These are phyloP conservation scores for Gallinago solitaria DNA, from an alignment of 2,797 vertebrate species.

Conservation along the genomic window DNA sequence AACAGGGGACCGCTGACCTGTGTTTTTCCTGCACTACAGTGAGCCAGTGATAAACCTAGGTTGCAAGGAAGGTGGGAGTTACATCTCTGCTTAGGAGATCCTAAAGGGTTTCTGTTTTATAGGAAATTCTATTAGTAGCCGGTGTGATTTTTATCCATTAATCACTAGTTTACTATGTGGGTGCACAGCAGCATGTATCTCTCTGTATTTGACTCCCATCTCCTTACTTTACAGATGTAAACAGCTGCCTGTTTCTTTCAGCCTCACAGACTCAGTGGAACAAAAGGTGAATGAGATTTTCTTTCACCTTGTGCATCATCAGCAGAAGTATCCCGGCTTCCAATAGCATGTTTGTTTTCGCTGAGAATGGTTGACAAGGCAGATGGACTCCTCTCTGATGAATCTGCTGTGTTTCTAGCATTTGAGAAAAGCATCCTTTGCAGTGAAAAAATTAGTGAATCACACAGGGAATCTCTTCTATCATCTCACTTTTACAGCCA, in stretches of 20 bases:
- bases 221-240: neutral
- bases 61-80: neutral
- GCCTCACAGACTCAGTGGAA: neutral
- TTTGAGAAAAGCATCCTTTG: conserved; percentile 14
- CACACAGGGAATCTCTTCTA: neutral
- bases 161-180: neutral
- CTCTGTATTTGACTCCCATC: neutral
- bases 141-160: neutral
- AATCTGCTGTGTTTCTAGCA: neutral
- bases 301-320: neutral
- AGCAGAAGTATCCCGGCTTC: neutral
- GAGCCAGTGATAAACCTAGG: neutral
- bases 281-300: conserved; percentile 14
- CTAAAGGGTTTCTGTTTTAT: neutral
- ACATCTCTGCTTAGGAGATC: neutral
- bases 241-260: neutral
- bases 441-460: conserved; percentile 37
- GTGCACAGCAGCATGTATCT: neutral
- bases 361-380: neutral
- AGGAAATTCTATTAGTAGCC: neutral
- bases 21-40: neutral
- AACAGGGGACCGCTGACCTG: neutral
- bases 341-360: neutral
- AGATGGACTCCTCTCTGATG: neutral
- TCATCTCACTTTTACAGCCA: conserved; percentile 35